A percentile compares a stretch with the other conserved stretches of the same genome.
Conservation (phyloP, 2,113 vertebrate genomes). For the Platichthys stellatus region DNA sequence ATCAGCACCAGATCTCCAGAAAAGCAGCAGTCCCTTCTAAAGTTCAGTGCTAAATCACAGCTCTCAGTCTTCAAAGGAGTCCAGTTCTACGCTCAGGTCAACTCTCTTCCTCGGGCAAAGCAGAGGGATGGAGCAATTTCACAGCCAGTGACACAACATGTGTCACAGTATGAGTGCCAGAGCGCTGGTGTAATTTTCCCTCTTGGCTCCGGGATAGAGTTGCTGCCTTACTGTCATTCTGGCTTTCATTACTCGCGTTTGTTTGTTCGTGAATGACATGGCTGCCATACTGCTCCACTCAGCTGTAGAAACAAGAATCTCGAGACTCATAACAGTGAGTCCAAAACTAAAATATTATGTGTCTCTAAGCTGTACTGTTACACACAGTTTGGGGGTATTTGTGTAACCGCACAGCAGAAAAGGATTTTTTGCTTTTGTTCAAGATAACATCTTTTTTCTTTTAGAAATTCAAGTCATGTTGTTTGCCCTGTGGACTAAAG, state of each 20-base stretch:
- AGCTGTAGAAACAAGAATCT: constrained; percentile 26
- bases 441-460: neutral
- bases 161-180: constrained; percentile 17
- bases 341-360: neutral
- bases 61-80: constrained; percentile 54
- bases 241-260: constrained; percentile 30
- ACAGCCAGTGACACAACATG: constrained; percentile 40
- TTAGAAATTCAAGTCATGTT: neutral
- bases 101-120: constrained; percentile 39
- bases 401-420: constrained; percentile 9
- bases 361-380: neutral
- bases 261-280: constrained; percentile 43
- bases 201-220: constrained; percentile 28
- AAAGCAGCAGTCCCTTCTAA: constrained; percentile 41
- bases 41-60: constrained; percentile 60
- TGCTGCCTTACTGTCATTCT: constrained; percentile 38
- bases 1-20: constrained; percentile 4
- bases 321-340: no score
- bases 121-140: constrained; percentile 49
- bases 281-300: constrained; percentile 13
- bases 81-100: constrained; percentile 15
- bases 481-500: constrained; percentile 8
- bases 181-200: constrained; percentile 25
- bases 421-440: neutral
- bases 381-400: constrained; percentile 18